Conservation (phyloP, 1,140 invertebrate genomes). For the Eriosoma lanigerum region DNA sequence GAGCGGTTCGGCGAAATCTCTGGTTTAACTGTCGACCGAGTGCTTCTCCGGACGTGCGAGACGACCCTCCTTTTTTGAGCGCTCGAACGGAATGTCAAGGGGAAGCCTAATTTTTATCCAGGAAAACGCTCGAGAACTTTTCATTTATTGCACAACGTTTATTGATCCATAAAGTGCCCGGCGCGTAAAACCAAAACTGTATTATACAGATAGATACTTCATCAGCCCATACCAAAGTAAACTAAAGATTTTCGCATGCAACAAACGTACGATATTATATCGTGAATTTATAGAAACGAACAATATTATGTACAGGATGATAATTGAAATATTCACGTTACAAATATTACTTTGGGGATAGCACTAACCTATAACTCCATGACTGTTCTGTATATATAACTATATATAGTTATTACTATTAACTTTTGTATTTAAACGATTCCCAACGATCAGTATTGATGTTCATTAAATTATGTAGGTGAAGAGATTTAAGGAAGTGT, state of each 20-base stretch:
- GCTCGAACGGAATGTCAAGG: not conserved
- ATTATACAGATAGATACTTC: not conserved
- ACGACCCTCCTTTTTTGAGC: not conserved
- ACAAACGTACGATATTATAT: not conserved
- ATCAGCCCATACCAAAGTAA: not conserved
- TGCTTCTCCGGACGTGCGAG: not conserved
- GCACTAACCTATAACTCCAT: too few species aligned
- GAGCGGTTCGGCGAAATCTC: not conserved
- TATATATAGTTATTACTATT: too few species aligned
- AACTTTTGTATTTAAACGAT: too few species aligned
- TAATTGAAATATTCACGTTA: too few species aligned
- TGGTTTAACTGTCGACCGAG: not conserved
- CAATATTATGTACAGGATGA: too few species aligned
- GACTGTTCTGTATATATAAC: too few species aligned
- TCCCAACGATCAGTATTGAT: too few species aligned
- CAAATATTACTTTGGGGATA: too few species aligned
- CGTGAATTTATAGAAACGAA: too few species aligned
- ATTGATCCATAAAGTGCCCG: conserved; percentile 16
- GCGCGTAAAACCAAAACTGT: not conserved
- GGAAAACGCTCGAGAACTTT: not conserved
- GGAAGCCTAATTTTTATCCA: not conserved
- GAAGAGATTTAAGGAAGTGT: too few species aligned
- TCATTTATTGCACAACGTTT: conserved; percentile 13
- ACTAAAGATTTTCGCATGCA: not conserved
- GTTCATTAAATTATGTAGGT: too few species aligned